These are phyloP conservation scores for Hydrozoanthus gracilis DNA, from an alignment of 92 coral and sea anemone genomes.

Conservation along the genomic window DNA sequence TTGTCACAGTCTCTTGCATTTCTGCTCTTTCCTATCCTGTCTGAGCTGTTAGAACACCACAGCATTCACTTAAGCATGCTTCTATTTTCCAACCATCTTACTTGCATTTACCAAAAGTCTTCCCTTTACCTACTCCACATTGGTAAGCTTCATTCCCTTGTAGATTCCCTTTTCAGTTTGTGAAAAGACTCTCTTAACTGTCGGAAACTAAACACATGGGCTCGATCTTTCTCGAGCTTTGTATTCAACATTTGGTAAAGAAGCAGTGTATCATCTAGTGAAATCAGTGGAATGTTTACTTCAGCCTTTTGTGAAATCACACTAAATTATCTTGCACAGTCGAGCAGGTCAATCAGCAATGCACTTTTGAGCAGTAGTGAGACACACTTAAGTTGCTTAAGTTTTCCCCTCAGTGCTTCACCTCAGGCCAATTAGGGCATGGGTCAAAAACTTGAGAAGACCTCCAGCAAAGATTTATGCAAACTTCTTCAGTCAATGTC, in stretches of 20 bases:
- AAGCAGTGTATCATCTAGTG: constrained; percentile 18
- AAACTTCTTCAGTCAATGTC: too few species aligned
- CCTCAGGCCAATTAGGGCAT: too few species aligned
- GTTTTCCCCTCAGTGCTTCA: neutral
- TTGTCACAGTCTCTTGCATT: constrained; percentile 22
- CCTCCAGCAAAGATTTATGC: too few species aligned
- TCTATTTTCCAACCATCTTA: constrained; percentile 19
- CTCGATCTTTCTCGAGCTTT: constrained; percentile 13
- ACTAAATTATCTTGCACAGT: constrained; percentile 15
- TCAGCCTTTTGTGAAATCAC: constrained; percentile 22
- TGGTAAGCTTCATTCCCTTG: neutral
- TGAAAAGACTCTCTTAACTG: constrained; percentile 4
- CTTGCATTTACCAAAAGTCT: constrained; percentile 5
- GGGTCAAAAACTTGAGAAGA: too few species aligned
- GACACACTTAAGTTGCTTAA: constrained; percentile 12
- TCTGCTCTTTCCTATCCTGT: constrained; percentile 10
- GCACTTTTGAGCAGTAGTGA: constrained; percentile 16
- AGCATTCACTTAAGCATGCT: neutral
- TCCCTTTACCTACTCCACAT: constrained; percentile 1
- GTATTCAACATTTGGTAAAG: neutral
- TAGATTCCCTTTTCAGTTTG: constrained; percentile 6
- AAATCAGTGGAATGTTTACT: constrained; percentile 6
- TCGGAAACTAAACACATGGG: neutral
- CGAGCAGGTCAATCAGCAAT: constrained; percentile 24
- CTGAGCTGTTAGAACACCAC: constrained; percentile 32